Evolutionary conservation across 2,113 vertebrate genomes (phyloP).

Genomic region (Phodopus roborovskii): DNA sequence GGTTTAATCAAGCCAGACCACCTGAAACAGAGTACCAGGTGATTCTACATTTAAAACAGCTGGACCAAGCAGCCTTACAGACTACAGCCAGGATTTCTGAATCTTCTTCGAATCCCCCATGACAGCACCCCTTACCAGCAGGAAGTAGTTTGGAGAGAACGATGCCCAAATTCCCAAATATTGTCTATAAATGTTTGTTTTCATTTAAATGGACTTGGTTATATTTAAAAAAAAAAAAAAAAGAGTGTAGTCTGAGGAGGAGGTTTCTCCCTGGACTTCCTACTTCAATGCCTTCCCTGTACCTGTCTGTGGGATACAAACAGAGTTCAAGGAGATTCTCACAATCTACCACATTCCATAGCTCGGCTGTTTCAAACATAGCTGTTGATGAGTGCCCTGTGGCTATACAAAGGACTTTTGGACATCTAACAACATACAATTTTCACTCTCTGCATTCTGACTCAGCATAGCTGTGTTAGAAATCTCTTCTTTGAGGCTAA

Average conservation of each 20-base stretch:
- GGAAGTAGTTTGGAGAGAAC: no score
- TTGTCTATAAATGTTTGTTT: no score
- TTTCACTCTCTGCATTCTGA: neutral
- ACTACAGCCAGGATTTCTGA: no score
- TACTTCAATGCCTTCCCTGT: neutral
- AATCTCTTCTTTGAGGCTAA: slow-evolving; percentile 10
- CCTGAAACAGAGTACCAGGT: no score
- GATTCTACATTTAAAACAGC: no score
- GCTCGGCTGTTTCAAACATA: neutral
- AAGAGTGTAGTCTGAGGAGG: neutral
- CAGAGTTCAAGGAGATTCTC: neutral
- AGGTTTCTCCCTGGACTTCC: neutral
- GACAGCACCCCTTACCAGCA: no score
- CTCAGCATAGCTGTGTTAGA: neutral
- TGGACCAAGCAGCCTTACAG: no score
- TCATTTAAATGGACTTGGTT: no score
- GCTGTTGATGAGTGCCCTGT: neutral
- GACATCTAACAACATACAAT: neutral
- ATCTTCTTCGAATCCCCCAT: no score
- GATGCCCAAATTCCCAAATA: no score
- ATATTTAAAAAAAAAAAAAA: no score
- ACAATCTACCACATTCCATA: neutral
- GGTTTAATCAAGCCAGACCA: no score
- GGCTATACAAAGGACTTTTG: neutral
- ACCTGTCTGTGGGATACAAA: neutral